Conservation (phyloP, 2,797 vertebrate species). For the Pseudopleuronectes americanus region DNA sequence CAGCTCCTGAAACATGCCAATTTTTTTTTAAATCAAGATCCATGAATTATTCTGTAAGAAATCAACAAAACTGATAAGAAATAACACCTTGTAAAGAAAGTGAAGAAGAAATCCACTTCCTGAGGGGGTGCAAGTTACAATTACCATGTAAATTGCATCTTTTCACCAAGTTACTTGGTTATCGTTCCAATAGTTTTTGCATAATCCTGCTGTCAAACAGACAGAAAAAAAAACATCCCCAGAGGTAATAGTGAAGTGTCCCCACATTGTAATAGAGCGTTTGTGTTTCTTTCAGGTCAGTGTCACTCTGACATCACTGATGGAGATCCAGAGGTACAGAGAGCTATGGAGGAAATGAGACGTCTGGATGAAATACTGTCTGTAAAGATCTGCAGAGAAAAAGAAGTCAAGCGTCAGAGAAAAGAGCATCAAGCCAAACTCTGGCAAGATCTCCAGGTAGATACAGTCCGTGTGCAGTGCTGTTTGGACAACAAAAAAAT, state of each 20-base stretch:
- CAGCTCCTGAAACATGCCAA: too few relatives aligned
- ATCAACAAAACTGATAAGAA: too few relatives aligned
- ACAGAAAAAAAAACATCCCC: too few relatives aligned
- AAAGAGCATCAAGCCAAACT: constrained; percentile 85
- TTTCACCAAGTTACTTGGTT: too few relatives aligned
- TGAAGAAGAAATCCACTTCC: too few relatives aligned
- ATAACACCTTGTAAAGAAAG: too few relatives aligned
- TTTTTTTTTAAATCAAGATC: too few relatives aligned
- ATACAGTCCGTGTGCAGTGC: constrained; percentile 13
- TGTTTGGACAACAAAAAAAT: neutral
- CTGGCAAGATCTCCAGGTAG: constrained; percentile 89
- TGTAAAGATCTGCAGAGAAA: constrained; percentile 80
- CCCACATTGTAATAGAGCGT: neutral
- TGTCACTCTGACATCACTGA: constrained; percentile 52
- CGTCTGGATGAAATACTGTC: constrained; percentile 87
- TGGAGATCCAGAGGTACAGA: constrained; percentile 78
- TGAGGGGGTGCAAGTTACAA: too few relatives aligned
- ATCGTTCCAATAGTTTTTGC: too few relatives aligned
- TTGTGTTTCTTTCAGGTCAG: constrained; percentile 31
- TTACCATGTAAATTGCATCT: too few relatives aligned
- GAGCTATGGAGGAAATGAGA: constrained; percentile 87
- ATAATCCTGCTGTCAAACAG: too few relatives aligned
- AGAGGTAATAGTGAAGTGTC: neutral
- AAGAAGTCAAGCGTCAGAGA: constrained; percentile 84
- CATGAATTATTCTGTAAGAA: too few relatives aligned